phyloP scores from a whole-genome alignment of 2,888 invertebrate species.

The Patella depressa region DNA sequence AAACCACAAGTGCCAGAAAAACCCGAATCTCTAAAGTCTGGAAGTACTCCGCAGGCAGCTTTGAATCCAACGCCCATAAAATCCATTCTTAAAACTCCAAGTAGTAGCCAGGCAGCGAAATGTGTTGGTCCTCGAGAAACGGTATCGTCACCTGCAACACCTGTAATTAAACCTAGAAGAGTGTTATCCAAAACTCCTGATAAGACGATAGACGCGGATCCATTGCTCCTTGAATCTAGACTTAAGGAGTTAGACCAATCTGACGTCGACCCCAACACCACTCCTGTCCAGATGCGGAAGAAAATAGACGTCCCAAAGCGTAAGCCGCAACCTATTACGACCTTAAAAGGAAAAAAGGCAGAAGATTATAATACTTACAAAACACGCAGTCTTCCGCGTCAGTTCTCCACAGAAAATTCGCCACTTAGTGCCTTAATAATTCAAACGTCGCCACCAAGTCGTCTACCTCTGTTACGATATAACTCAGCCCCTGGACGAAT shows the following conservation, averaged over 20 bases:
- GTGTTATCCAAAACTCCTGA: not conserved
- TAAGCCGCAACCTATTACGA: slow-evolving; percentile 63
- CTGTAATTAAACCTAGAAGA: not conserved
- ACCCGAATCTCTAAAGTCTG: not conserved
- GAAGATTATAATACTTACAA: slow-evolving; percentile 35
- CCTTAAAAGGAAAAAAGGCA: slow-evolving; percentile 47
- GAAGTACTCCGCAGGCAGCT: not conserved
- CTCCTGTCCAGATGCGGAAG: slow-evolving; percentile 3
- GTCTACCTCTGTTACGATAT: slow-evolving; percentile 50
- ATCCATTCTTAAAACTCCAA: not conserved
- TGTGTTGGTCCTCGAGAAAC: not conserved
- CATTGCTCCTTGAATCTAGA: not conserved
- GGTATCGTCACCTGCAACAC: not conserved
- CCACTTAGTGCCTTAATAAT: slow-evolving; percentile 41
- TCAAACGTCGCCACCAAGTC: slow-evolving; percentile 43
- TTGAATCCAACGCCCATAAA: not conserved
- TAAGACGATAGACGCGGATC: not conserved
- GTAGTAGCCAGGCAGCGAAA: not conserved
- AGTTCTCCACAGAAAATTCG: slow-evolving; percentile 34
- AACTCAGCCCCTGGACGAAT: slow-evolving; percentile 63
- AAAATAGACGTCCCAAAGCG: slow-evolving; percentile 33
- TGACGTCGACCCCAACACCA: not conserved
- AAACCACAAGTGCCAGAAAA: not conserved
- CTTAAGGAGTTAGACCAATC: not conserved
- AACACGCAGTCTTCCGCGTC: slow-evolving; percentile 46